These are phyloP conservation scores for Notothenia rossii DNA, from an alignment of 2,113 vertebrate species.

Conservation along the genomic window DNA sequence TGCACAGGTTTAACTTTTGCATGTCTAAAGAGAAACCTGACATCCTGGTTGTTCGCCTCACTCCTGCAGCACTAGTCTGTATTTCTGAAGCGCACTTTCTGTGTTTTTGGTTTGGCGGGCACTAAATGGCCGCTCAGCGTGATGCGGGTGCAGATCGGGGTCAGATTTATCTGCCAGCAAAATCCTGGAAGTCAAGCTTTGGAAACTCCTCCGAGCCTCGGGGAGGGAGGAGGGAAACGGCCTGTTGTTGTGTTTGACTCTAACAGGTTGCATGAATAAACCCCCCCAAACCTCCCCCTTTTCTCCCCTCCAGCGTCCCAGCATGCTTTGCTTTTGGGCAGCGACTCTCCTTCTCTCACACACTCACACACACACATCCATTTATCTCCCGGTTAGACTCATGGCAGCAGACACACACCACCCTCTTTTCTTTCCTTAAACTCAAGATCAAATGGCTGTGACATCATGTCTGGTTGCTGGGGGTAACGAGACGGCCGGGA, in stretches of 20 bases:
- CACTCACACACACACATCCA: not conserved
- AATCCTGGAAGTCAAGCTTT: constrained; percentile 82
- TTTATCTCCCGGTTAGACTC: constrained; percentile 76
- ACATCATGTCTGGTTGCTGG: constrained; percentile 95
- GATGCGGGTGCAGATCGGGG: constrained; percentile 69
- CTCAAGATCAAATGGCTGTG: constrained; percentile 93
- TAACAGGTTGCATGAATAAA: constrained; percentile 80
- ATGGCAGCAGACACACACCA: constrained; percentile 87
- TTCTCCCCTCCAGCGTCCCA: constrained; percentile 72
- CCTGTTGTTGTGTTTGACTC: constrained; percentile 84
- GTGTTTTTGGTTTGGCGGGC: too few species aligned
- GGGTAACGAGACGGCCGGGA: constrained; percentile 91
- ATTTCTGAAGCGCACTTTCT: too few species aligned
- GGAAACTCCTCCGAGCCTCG: constrained; percentile 78
- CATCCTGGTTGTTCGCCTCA: too few species aligned
- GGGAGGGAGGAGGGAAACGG: constrained; percentile 66
- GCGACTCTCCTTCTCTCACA: too few species aligned
- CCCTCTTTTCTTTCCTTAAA: constrained; percentile 87
- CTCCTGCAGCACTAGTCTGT: too few species aligned
- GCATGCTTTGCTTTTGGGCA: constrained; percentile 56
- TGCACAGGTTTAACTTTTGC: too few species aligned
- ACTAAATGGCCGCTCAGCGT: constrained; percentile 21
- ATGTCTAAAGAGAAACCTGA: too few species aligned
- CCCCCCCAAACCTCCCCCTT: constrained; percentile 60
- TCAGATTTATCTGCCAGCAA: constrained; percentile 67